Percentiles rank a stretch among this genome's conserved stretches.
Conservation (phyloP, 2,888 invertebrate genomes). For the Argyra leucocephala region DNA sequence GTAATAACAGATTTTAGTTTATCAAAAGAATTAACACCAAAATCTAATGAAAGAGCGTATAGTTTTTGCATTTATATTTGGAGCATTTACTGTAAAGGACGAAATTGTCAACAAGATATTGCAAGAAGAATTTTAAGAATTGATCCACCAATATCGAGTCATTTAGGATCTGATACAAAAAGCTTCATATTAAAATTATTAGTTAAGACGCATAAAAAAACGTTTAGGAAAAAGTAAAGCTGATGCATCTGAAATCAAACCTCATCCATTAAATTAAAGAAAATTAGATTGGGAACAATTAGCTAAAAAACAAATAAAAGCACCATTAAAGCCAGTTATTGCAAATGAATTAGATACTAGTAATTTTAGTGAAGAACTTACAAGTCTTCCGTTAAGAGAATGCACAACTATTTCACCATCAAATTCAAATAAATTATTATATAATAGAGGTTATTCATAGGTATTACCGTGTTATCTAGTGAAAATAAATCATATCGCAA, state of each 20-base stretch:
- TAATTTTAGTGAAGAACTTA: slow-evolving; percentile 96
- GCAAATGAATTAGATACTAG: slow-evolving; percentile 81
- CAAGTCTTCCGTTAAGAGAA: slow-evolving; percentile 80
- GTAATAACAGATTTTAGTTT: slow-evolving; percentile 96
- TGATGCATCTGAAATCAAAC: slow-evolving; percentile 82
- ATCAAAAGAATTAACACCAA: slow-evolving; percentile 72
- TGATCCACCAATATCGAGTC: slow-evolving; percentile 79
- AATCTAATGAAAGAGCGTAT: slow-evolving; percentile 72
- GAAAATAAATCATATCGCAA: slow-evolving; percentile 42
- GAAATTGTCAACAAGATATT: slow-evolving; percentile 89
- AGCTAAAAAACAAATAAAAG: slow-evolving; percentile 63
- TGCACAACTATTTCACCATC: slow-evolving; percentile 83
- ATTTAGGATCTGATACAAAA: slow-evolving; percentile 57
- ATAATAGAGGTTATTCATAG: slow-evolving; percentile 89
- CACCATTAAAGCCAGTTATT: slow-evolving; percentile 86
- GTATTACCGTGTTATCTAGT: slow-evolving; percentile 58
- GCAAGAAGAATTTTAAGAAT: slow-evolving; percentile 81
- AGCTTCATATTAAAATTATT: slow-evolving; percentile 74
- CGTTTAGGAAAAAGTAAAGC: slow-evolving; percentile 59
- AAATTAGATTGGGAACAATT: slow-evolving; percentile 75
- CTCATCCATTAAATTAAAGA: slow-evolving; percentile 82
- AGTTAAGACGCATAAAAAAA: slow-evolving; percentile 76
- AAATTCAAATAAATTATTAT: slow-evolving; percentile 78
- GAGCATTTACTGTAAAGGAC: slow-evolving; percentile 92
- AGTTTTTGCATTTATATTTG: slow-evolving; percentile 92